A percentile compares a stretch with the other conserved stretches of the same genome.
Evolutionary conservation across 2,888 invertebrate species (phyloP).

Genomic region (Chrysomela aeneicollis): DNA sequence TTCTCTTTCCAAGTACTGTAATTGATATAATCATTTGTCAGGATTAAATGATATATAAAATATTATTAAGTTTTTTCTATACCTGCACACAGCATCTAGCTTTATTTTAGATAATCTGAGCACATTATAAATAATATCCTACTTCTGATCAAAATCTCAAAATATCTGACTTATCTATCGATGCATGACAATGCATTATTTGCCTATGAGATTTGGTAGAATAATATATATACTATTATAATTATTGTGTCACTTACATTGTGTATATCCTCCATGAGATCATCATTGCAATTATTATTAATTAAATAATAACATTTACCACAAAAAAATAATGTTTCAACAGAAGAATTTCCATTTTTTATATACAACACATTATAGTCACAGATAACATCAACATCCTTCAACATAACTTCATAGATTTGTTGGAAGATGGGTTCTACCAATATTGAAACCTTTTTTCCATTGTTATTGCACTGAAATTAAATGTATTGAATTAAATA

Average conservation of each 20-base stretch:
- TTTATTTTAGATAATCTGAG: too few relatives aligned
- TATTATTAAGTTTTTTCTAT: too few relatives aligned
- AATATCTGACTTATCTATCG: too few relatives aligned
- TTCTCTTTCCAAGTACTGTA: too few relatives aligned
- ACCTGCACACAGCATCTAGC: too few relatives aligned
- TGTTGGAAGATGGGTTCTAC: neutral
- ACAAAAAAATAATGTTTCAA: neutral
- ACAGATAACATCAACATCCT: slow-evolving; percentile 20
- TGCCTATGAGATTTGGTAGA: too few relatives aligned
- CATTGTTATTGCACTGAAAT: slow-evolving; percentile 22
- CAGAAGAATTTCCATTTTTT: slow-evolving; percentile 2
- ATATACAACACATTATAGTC: slow-evolving; percentile 27
- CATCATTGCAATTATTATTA: slow-evolving; percentile 11
- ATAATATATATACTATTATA: neutral
- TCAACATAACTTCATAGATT: slow-evolving; percentile 19
- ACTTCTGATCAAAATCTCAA: too few relatives aligned
- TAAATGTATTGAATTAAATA: slow-evolving; percentile 4
- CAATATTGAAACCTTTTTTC: slow-evolving; percentile 18
- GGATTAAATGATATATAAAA: too few relatives aligned
- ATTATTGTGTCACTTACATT: slow-evolving; percentile 3
- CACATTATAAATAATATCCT: too few relatives aligned
- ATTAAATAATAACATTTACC: slow-evolving; percentile 27
- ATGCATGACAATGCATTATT: too few relatives aligned
- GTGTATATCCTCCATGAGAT: neutral
- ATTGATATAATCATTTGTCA: too few relatives aligned